Evolutionary conservation across 1,140 invertebrate genomes (phyloP).

Genomic region (Eurosta solidaginis): DNA sequence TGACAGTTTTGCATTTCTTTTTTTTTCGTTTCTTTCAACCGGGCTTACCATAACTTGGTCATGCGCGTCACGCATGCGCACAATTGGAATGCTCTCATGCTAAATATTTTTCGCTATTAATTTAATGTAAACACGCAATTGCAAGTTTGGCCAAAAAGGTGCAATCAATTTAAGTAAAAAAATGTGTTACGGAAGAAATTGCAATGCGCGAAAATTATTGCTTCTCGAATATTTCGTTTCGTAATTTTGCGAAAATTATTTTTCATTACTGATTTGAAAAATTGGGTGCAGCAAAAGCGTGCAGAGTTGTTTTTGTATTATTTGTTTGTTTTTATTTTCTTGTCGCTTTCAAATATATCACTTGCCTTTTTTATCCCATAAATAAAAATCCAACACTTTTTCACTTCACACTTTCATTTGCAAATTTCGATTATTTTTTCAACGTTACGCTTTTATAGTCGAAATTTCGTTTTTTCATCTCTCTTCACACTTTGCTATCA

Average conservation of each 20-base stretch:
- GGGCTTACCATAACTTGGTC: neutral
- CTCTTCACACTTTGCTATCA: neutral
- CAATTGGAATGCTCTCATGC: neutral
- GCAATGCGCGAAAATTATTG: neutral
- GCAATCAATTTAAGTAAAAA: neutral
- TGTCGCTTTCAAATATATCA: neutral
- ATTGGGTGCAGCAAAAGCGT: too few relatives aligned
- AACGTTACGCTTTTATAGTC: neutral
- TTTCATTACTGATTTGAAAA: neutral
- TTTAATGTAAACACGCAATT: neutral
- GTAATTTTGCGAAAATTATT: neutral
- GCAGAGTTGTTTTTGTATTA: neutral
- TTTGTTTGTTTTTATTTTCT: neutral
- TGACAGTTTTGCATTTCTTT: slow-evolving; percentile 1
- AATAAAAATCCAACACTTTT: neutral
- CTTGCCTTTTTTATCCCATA: neutral
- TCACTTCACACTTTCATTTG: neutral
- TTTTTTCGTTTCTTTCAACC: neutral
- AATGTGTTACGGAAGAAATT: neutral
- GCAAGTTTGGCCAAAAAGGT: neutral
- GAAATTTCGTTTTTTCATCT: neutral
- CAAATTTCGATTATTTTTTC: neutral
- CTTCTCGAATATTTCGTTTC: neutral
- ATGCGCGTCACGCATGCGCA: neutral
- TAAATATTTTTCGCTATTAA: neutral